These are phyloP conservation scores for Mallotus villosus DNA, from an alignment of 2,797 vertebrate species.

Conservation along the genomic window DNA sequence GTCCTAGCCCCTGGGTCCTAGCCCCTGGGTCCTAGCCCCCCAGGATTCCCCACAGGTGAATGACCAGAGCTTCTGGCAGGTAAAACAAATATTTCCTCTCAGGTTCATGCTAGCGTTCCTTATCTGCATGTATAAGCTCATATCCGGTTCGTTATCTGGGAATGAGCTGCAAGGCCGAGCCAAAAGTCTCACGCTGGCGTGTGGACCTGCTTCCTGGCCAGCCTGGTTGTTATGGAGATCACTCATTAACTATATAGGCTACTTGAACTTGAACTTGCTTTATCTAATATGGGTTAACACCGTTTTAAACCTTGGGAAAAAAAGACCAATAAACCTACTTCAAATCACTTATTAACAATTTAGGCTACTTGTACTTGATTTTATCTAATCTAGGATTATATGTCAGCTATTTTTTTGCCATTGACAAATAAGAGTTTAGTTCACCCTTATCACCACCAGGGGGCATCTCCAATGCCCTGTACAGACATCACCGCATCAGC, in stretches of 20 bases:
- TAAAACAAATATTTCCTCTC: not conserved
- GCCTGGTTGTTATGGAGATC: not conserved
- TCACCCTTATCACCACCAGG: constrained; percentile 34
- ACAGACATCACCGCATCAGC: not conserved
- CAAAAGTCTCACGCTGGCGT: not conserved
- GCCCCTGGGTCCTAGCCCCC: too few relatives aligned
- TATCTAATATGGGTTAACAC: not conserved
- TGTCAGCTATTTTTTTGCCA: not conserved
- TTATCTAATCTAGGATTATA: not conserved
- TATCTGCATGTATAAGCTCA: not conserved
- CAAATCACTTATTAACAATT: too few relatives aligned
- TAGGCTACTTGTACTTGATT: too few relatives aligned
- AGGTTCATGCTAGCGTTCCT: not conserved
- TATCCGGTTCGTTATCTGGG: not conserved
- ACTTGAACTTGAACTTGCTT: not conserved
- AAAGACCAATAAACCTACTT: too few relatives aligned
- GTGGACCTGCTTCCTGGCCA: not conserved
- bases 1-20: too few relatives aligned
- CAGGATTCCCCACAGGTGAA: too few relatives aligned
- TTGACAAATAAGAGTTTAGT: not conserved
- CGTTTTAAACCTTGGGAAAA: not conserved
- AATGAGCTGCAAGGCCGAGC: not conserved
- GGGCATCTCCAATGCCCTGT: constrained; percentile 8
- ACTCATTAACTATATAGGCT: not conserved
- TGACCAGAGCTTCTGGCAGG: not conserved